These are phyloP conservation scores for Trichogramma pretiosum DNA, from an alignment of 1,140 invertebrate species.

Conservation along the genomic window DNA sequence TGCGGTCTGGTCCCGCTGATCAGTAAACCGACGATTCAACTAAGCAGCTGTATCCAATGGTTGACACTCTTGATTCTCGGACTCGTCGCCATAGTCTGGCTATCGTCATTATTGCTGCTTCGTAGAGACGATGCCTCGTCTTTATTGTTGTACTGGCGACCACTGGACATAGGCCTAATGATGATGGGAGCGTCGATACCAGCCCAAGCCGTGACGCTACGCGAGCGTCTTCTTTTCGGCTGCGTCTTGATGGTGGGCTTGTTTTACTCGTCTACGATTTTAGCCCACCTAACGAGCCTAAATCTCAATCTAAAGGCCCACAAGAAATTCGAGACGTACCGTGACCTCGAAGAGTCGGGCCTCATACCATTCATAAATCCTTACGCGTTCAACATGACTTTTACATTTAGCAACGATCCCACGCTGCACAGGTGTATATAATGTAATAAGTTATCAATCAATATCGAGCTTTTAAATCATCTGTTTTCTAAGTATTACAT, in stretches of 20 bases:
- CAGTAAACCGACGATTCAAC: background rate
- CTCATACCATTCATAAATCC: constrained; percentile 8
- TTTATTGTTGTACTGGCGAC: background rate
- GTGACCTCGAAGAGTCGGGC: background rate
- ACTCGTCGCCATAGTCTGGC: background rate
- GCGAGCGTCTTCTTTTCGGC: background rate
- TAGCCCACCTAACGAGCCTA: constrained; percentile 3
- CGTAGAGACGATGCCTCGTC: too few species aligned
- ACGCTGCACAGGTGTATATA: background rate
- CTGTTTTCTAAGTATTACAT: too few species aligned
- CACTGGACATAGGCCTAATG: background rate
- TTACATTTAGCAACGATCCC: background rate
- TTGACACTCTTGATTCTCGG: background rate
- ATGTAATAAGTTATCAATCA: too few species aligned
- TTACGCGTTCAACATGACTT: constrained; percentile 8
- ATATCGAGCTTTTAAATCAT: too few species aligned
- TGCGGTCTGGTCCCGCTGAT: constrained; percentile 2
- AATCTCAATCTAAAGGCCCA: background rate
- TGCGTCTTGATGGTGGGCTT: background rate
- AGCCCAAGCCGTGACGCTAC: background rate
- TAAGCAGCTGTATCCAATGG: background rate
- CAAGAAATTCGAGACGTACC: background rate
- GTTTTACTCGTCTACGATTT: constrained; percentile 1
- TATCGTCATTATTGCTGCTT: background rate
- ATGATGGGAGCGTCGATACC: background rate